Base-by-base conservation (phyloP, 2,888 invertebrate genomes). In the Deilephila elpenor region DNA sequence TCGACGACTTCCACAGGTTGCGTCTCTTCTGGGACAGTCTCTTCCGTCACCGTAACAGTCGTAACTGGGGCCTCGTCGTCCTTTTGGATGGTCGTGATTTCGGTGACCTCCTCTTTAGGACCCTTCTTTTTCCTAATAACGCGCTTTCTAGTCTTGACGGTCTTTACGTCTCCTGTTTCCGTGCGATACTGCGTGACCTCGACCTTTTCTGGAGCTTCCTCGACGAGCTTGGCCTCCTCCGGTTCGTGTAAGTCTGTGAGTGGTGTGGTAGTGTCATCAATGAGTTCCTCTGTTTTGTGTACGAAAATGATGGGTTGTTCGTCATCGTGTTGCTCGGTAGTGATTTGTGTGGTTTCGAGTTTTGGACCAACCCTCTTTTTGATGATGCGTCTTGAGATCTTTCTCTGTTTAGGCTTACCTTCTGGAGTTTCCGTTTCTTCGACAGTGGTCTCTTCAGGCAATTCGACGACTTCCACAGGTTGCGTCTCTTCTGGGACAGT, bases 271-370 rank as follows among this genome's bases (percentile, higher is more conserved):
- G 78, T 75, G 70, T 82, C 79, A 6, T 77, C 72, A 51, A 78
- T 86, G 14, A 70, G 74, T 64, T 76, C 80, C 74, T 80, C 80
- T 76, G 79, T 81, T 72, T 77, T 86, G 60, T 90, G 83, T 75
- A 94, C 77, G 84, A 84, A 51, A 77, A 82, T 32, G 86, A 75
- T 79, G 87, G 82, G 81, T 80, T 73, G 76, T 75, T 85, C 75
- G 59, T 82, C 79, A 19, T 90, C 86, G 75, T 87, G 91, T 71
- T 93, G 76, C 74, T 77, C 84, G 53, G 80, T 81, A 62, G 74
- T 82, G 62, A 87, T 83, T 78, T 92, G 89, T 74, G 92, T 90
- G 80, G 94, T 94, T 76, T 76, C 78, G 20, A 77, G 59, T 70
- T 44, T 89, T 82, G 79, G 78, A 3, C 77, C 78, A 64, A 74